Evolutionary conservation across 2,113 vertebrate genomes (phyloP).

Genomic region (Poeciliopsis retropinna): DNA sequence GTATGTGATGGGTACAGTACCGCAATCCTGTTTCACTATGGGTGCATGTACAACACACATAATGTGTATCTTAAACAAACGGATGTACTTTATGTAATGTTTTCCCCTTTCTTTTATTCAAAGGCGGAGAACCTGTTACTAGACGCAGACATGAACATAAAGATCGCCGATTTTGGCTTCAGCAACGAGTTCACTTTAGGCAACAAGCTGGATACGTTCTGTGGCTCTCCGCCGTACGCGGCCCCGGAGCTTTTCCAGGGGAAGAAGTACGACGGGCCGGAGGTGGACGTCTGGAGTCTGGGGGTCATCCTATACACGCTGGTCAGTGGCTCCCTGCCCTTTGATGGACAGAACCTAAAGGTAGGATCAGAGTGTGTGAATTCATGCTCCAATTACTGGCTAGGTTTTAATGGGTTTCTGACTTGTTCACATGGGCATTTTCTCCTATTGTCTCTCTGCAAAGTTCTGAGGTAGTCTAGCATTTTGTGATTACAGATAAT

Average conservation of each 20-base stretch:
- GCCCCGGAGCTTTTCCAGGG: constrained; percentile 99
- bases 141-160: constrained; percentile 99
- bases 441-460: no score
- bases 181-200: constrained; percentile 98
- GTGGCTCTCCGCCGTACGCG: constrained; percentile 96
- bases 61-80: background rate
- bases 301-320: constrained; percentile 98
- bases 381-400: background rate
- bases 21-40: no score
- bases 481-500: no score
- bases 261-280: constrained; percentile 97
- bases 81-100: background rate
- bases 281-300: constrained; percentile 98
- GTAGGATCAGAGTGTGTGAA: constrained; percentile 62
- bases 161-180: constrained; percentile 99
- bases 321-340: constrained; percentile 97
- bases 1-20: no score
- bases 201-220: constrained; percentile 99
- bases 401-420: background rate
- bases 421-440: no score
- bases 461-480: no score
- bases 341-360: constrained; percentile 98
- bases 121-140: constrained; percentile 98
- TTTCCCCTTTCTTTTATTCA: background rate
- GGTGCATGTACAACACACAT: background rate